Evolutionary conservation across 2,888 invertebrate species (phyloP).

Genomic region (Limnephilus marmoratus): DNA sequence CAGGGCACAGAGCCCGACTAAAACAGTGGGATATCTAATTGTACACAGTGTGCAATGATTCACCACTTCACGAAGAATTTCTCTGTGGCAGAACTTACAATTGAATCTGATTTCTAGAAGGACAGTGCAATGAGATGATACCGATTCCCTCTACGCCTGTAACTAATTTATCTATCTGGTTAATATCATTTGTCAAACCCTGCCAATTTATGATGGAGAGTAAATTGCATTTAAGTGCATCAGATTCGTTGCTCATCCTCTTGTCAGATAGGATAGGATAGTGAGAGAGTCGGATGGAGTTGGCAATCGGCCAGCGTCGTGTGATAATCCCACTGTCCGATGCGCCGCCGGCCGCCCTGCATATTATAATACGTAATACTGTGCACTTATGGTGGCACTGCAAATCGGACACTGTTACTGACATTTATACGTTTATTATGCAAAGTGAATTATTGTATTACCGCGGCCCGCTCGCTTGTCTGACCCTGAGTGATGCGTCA

Average conservation of each 20-base stretch:
- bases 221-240: conserved; percentile 5
- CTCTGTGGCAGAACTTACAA: too few species aligned
- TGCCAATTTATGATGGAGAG: not conserved
- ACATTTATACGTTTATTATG: conserved; percentile 57
- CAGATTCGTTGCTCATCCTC: not conserved
- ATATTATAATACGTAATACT: not conserved
- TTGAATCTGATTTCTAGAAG: too few species aligned
- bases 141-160: not conserved
- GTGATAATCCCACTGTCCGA: conserved; percentile 46
- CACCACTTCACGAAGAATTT: too few species aligned
- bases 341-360: not conserved
- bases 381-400: not conserved
- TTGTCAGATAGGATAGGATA: not conserved
- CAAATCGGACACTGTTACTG: conserved; percentile 53
- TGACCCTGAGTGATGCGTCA: conserved; percentile 22
- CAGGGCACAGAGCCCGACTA: too few species aligned
- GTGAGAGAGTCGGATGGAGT: not conserved
- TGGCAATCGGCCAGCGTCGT: conserved; percentile 45
- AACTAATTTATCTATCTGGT: not conserved
- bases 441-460: conserved; percentile 42
- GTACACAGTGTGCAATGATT: too few species aligned
- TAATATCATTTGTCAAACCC: not conserved
- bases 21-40: too few species aligned
- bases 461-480: conserved; percentile 20
- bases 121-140: not conserved